A percentile compares a stretch with the other conserved stretches of the same genome.
Conservation (phyloP, 2,797 vertebrate genomes). For the Silurus lanzhouensis region DNA sequence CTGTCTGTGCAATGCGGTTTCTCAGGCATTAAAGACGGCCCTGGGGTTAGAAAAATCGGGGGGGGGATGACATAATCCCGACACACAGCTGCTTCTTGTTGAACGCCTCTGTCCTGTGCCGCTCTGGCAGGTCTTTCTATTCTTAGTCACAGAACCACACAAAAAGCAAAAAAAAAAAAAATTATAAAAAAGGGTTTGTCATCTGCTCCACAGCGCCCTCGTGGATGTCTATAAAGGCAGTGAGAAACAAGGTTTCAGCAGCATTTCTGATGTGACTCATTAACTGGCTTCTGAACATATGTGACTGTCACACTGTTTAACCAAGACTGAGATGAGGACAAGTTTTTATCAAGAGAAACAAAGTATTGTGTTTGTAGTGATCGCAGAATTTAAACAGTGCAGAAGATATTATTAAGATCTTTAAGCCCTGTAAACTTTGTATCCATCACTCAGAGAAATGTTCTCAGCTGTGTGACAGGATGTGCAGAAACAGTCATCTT, state of each 20-base stretch:
- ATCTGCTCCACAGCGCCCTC: not conserved
- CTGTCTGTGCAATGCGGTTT: slow-evolving; percentile 21
- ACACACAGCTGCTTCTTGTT: slow-evolving; percentile 57
- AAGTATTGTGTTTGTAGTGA: not conserved
- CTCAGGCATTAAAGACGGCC: slow-evolving; percentile 33
- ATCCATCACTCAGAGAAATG: not conserved
- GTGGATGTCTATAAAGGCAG: not conserved
- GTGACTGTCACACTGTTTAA: not conserved
- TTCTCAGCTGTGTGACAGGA: slow-evolving; percentile 21
- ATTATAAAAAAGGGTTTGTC: not conserved
- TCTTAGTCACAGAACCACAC: slow-evolving; percentile 15
- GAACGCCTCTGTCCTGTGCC: slow-evolving; percentile 31
- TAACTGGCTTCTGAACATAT: not conserved
- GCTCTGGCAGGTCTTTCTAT: slow-evolving; percentile 35
- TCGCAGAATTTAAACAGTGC: not conserved
- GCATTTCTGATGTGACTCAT: not conserved
- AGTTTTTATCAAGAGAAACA: not conserved
- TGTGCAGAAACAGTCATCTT: not conserved
- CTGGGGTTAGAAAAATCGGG: slow-evolving; percentile 43
- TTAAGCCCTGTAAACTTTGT: not conserved
- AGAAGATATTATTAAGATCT: not conserved
- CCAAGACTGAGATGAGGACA: not conserved
- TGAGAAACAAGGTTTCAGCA: not conserved
- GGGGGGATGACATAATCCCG: slow-evolving; percentile 37
- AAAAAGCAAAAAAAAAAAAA: slow-evolving; percentile 23